Conservation (phyloP, 2,888 invertebrate species). For the Nasonovia ribisnigri region DNA sequence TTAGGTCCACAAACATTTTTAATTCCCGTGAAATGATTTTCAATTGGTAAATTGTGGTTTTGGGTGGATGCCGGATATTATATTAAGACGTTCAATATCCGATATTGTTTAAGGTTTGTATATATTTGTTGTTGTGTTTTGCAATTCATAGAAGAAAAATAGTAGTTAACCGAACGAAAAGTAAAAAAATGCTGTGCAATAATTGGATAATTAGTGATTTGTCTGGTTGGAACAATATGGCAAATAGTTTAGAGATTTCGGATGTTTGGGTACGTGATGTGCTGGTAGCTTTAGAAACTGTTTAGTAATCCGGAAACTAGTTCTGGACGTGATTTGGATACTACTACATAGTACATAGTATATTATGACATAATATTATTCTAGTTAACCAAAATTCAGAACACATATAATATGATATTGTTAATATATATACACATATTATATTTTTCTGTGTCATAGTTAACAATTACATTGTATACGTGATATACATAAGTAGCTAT, state of each 20-base stretch:
- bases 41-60: neutral
- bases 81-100: neutral
- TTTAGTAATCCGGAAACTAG: conserved; percentile 1
- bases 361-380: neutral
- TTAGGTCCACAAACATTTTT: neutral
- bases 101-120: neutral
- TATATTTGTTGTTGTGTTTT: no score
- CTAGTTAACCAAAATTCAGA: neutral
- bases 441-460: neutral
- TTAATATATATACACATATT: neutral
- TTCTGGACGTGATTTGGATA: neutral
- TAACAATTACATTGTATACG: neutral
- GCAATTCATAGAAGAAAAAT: neutral
- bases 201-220: neutral
- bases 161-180: neutral
- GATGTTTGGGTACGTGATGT: neutral
- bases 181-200: neutral
- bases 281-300: neutral
- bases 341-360: no score
- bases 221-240: neutral
- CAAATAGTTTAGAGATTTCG: neutral
- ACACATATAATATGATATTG: neutral
- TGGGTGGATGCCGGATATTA: neutral
- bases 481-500: neutral
- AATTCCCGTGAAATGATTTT: neutral